phyloP scores from a whole-genome alignment of 2,797 vertebrate species.

The Odontamblyopus rebecca region DNA sequence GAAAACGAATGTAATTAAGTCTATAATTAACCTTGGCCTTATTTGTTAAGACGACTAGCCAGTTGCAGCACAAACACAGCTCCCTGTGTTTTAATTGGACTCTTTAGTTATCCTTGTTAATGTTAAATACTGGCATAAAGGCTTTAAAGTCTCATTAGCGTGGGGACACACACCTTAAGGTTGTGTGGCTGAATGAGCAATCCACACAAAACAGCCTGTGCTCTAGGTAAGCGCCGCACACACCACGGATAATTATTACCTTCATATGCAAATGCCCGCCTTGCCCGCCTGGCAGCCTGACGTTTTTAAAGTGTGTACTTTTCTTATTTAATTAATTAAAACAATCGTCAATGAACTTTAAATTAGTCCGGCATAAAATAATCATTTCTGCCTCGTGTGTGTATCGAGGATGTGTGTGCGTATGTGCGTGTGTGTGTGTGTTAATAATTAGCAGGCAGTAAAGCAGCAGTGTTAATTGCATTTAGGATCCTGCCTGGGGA shows the following conservation, averaged over 20 bases:
- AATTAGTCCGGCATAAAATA: conserved; percentile 94
- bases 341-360: conserved; percentile 89
- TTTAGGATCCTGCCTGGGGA: conserved; percentile 89
- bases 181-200: conserved; percentile 47
- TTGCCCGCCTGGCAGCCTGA: conserved; percentile 43
- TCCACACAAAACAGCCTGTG: conserved; percentile 26
- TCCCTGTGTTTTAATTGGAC: conserved; percentile 68
- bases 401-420: conserved; percentile 18
- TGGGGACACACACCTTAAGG: conserved; percentile 53
- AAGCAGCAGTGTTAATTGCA: conserved; percentile 94
- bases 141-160: conserved; percentile 75
- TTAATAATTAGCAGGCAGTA: conserved; percentile 97
- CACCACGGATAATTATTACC: conserved; percentile 70
- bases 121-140: conserved; percentile 78
- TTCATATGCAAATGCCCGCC: conserved; percentile 68
- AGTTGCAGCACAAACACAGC: conserved; percentile 51
- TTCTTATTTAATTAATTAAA: conserved; percentile 85
- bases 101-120: conserved; percentile 79
- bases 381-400: conserved; percentile 63
- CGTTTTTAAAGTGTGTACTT: conserved; percentile 75
- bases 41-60: conserved; percentile 27
- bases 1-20: conserved; percentile 28
- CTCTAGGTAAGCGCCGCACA: conserved; percentile 33
- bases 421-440: conserved; percentile 14
- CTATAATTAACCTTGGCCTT: conserved; percentile 5